Conservation (phyloP, 2,797 vertebrate genomes). For the Melopsittacus undulatus region DNA sequence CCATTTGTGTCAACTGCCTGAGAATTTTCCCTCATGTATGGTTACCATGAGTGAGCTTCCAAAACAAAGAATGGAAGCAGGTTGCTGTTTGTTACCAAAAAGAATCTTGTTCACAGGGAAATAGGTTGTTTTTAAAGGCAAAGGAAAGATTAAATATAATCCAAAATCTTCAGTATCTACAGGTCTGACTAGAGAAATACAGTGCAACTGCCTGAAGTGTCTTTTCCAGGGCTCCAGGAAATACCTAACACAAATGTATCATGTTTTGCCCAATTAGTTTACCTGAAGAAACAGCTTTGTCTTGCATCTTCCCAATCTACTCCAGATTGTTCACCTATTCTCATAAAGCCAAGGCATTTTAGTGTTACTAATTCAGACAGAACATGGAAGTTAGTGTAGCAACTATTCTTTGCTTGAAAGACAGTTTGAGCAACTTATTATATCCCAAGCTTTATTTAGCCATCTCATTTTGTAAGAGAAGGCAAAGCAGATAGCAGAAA, state of each 20-base stretch:
- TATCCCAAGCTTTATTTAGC: neutral
- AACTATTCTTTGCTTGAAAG: neutral
- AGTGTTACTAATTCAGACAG: neutral
- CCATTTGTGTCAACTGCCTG: accelerated
- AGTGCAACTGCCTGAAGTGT: neutral
- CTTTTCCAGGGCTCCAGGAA: neutral
- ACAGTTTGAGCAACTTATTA: neutral
- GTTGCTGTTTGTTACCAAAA: neutral
- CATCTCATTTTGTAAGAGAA: neutral
- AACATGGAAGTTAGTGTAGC: neutral
- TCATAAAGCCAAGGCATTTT: neutral
- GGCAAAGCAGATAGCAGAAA: neutral
- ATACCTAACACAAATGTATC: neutral
- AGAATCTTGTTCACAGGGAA: neutral
- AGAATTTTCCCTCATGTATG: neutral
- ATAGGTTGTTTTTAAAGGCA: neutral
- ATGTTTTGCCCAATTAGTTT: neutral
- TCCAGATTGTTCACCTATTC: neutral
- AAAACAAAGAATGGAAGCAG: neutral
- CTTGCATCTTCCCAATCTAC: neutral
- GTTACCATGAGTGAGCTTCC: neutral
- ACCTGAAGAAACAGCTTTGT: neutral
- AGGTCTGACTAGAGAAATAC: neutral
- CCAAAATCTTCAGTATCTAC: neutral
- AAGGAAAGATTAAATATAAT: neutral